phyloP scores from a whole-genome alignment of 2,113 vertebrate species.

The Nettapus auritus region DNA sequence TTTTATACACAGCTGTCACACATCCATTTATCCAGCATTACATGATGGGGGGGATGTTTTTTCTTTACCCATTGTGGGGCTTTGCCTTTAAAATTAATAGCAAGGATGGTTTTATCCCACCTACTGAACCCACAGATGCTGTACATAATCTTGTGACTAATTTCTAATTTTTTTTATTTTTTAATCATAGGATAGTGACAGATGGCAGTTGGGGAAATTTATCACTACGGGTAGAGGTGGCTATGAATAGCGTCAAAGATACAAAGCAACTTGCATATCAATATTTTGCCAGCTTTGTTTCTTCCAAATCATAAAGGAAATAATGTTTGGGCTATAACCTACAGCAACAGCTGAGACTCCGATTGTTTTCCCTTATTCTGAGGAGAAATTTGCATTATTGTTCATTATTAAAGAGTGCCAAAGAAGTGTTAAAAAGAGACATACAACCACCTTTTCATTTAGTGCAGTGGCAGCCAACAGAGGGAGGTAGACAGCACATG shows the following conservation, averaged over 20 bases:
- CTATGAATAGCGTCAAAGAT: conserved; percentile 35
- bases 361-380: not conserved
- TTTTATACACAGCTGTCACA: not conserved
- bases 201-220: conserved; percentile 44
- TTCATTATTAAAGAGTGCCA: not conserved
- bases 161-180: conserved; percentile 3
- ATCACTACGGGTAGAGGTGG: conserved; percentile 3
- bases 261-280: conserved; percentile 39
- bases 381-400: not conserved
- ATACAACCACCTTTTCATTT: not conserved
- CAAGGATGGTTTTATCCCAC: not conserved
- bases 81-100: not conserved
- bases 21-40: not conserved
- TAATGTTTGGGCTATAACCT: conserved; percentile 48
- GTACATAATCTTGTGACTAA: not conserved
- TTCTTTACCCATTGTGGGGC: not conserved
- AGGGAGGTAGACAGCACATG: fast-evolving
- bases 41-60: not conserved
- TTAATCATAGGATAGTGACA: conserved; percentile 40
- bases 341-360: conserved; percentile 10
- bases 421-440: not conserved
- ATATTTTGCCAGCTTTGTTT: conserved; percentile 58
- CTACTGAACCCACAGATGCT: conserved; percentile 10
- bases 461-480: not conserved
- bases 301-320: conserved; percentile 28